Evolutionary conservation across 1,140 invertebrate species (phyloP).

Genomic region (Carposina sasakii): DNA sequence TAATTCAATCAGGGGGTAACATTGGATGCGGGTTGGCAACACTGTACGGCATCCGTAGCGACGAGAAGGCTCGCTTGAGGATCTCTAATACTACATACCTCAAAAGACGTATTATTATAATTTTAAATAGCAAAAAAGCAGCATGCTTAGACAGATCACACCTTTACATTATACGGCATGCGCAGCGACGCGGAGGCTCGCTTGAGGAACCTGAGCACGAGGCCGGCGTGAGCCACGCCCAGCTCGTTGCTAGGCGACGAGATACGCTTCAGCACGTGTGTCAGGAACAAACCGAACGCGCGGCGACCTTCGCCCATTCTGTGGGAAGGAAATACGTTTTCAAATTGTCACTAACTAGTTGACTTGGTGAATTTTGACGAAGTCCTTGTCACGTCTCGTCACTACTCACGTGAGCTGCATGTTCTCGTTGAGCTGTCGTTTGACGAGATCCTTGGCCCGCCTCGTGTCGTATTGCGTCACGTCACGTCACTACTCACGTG

Average conservation of each 20-base stretch:
- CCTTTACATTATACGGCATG: slow-evolving; percentile 77
- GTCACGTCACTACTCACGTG: too few species aligned
- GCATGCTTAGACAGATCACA: slow-evolving; percentile 29
- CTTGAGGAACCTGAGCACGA: slow-evolving; percentile 88
- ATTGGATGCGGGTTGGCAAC: too few species aligned
- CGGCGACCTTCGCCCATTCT: slow-evolving; percentile 80
- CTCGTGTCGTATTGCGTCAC: slow-evolving; percentile 43
- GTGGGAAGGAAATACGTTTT: slow-evolving; percentile 9
- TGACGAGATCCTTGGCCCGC: slow-evolving; percentile 54
- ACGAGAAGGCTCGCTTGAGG: slow-evolving; percentile 84
- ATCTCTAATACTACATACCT: too few species aligned
- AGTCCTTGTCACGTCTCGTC: too few species aligned
- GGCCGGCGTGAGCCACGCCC: slow-evolving; percentile 75
- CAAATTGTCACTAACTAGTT: too few species aligned
- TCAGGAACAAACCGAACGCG: slow-evolving; percentile 88
- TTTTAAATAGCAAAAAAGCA: too few species aligned
- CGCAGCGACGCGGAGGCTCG: slow-evolving; percentile 84
- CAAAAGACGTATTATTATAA: too few species aligned
- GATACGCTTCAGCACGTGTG: slow-evolving; percentile 82
- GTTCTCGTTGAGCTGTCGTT: slow-evolving; percentile 49
- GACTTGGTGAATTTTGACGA: too few species aligned
- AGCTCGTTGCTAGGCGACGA: slow-evolving; percentile 74
- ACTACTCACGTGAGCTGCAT: slow-evolving; percentile 57
- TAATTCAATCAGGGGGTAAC: too few species aligned
- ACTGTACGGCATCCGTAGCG: slow-evolving; percentile 82